phyloP scores from a whole-genome alignment of 2,888 invertebrate species.

The Malacosoma neustria region DNA sequence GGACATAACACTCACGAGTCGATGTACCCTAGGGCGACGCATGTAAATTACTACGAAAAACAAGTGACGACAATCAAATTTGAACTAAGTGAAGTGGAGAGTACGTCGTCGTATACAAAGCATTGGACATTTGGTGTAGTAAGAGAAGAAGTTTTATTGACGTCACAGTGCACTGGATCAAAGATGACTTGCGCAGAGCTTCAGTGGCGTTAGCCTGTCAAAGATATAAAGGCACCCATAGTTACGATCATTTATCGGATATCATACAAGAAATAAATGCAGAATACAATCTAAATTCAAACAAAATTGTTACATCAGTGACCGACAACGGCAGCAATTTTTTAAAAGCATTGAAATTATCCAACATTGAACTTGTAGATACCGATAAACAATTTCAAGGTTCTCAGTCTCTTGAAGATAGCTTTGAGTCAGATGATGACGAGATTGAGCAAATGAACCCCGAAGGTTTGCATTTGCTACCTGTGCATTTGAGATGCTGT shows the following conservation, averaged over 20 bases:
- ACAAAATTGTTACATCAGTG: constrained; percentile 8
- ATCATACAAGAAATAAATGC: constrained; percentile 7
- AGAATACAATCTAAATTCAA: constrained; percentile 6
- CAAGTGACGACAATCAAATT: constrained; percentile 7
- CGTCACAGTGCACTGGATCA: constrained; percentile 14
- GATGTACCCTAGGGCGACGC: constrained; percentile 7
- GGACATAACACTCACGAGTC: constrained; percentile 8
- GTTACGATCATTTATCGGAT: constrained; percentile 8
- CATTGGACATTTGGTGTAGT: constrained; percentile 13
- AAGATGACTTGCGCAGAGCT: constrained; percentile 7
- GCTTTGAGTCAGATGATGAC: constrained; percentile 7
- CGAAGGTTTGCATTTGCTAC: constrained; percentile 5
- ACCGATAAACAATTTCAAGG: background rate
- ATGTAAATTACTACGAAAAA: constrained; percentile 8
- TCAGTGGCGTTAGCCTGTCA: constrained; percentile 13
- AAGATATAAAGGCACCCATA: constrained; percentile 9
- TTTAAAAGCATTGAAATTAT: constrained; percentile 9
- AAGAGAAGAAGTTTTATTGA: constrained; percentile 14
- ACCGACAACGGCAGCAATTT: constrained; percentile 10
- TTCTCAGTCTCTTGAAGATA: background rate
- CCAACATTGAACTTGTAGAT: constrained; percentile 2
- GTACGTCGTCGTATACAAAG: constrained; percentile 13
- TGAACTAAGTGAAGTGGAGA: constrained; percentile 5
- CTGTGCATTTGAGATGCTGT: constrained; percentile 8
- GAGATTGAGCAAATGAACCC: constrained; percentile 2